A percentile compares a stretch with the other conserved stretches of the same genome.
Evolutionary conservation across 2,797 vertebrate genomes (phyloP).

Genomic region (Chiroxiphia lanceolata): DNA sequence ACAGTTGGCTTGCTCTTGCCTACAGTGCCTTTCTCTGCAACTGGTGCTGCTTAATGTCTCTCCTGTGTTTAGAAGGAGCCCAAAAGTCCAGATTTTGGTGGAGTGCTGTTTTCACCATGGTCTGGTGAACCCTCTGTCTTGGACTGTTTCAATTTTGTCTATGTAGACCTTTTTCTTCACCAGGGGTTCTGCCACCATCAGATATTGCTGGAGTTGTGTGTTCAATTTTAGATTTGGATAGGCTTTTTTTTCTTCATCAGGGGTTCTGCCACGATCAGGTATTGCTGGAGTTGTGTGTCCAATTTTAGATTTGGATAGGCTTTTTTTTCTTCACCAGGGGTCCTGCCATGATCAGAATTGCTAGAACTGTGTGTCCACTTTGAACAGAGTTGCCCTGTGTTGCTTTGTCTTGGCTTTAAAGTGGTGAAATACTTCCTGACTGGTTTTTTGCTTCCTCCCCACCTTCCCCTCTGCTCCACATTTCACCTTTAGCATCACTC

Average conservation of each 20-base stretch:
- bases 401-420: not conserved
- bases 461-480: not conserved
- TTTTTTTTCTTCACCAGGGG: not conserved
- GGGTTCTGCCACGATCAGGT: too few species aligned
- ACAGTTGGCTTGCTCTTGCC: fast-evolving
- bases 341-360: fast-evolving
- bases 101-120: fast-evolving
- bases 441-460: not conserved
- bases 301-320: too few species aligned
- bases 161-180: not conserved
- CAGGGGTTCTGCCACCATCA: fast-evolving
- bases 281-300: too few species aligned
- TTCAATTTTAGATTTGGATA: too few species aligned
- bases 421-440: fast-evolving
- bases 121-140: not conserved
- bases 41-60: not conserved
- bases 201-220: not conserved
- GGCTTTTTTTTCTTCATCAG: too few species aligned
- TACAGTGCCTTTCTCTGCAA: not conserved
- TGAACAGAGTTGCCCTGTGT: not conserved
- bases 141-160: not conserved
- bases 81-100: not conserved
- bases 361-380: not conserved
- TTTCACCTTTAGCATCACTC: not conserved
- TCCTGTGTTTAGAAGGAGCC: not conserved